Evolutionary conservation across 1,140 invertebrate genomes (phyloP), one percentile per base, ranked within the genome.

Genomic region (Ceratoteleas bidentatus): DNA sequence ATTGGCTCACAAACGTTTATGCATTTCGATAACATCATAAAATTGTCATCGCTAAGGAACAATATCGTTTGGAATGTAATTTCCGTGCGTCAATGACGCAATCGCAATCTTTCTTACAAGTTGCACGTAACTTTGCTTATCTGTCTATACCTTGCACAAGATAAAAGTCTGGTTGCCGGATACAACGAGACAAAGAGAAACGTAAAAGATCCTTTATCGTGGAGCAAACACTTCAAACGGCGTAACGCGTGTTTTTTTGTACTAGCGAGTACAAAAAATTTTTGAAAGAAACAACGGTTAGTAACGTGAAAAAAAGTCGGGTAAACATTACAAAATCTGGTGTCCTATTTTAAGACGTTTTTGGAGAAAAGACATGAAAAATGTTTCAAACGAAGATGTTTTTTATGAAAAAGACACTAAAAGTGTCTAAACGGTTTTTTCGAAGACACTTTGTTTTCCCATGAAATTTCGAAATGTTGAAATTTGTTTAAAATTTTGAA

Each of bases 41-140:
- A 56, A 36, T 40, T 10, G 14, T 6, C 43, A 16, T 6, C 43
- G 32, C 50, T 24, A 13, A 38, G 4, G 11, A 36, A 10, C 38
- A 16, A 45, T 61, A 60, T 64, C 50, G 10, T 32, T 36, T 14
- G 34, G 43, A 74, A 64, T 57, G 38, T 64, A 47, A 74, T 74
- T 74, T 74, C 60, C 58, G 52, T 40, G 43, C 15, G 36, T 50
- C 52, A 49, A 64, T 56, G 15, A n/a, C 45, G n/a, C 52, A 57
- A 74, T 64, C 70, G 38, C 10, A 24, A 60, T 66, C 47, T 66
- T 60, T 65, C 40, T 66, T 62, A 47, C 33, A 65, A 58, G 15
- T 72, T 62, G 45, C 49, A 66, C 13, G 62, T 61, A 66, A 75
- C 54, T 75, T 61, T 66, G 43, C 47, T 43, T 61, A 75, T 66